phyloP scores from a whole-genome alignment of 2,888 invertebrate genomes.

The Xestia xanthographa region DNA sequence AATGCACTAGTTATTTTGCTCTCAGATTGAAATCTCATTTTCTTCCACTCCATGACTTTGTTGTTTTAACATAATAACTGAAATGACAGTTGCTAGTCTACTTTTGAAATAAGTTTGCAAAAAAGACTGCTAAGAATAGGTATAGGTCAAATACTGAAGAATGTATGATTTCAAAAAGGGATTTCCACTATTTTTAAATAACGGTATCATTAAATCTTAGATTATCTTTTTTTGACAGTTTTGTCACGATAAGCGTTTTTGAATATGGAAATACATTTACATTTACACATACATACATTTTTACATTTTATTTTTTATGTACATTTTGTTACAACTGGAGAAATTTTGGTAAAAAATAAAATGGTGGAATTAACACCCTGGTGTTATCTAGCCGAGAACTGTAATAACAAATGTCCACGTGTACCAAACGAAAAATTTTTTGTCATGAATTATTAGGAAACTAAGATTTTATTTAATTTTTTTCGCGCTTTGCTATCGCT shows the following conservation, averaged over 20 bases:
- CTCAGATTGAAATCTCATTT: constrained; percentile 59
- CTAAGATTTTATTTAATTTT: no score
- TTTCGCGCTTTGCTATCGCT: no score
- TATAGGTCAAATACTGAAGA: constrained; percentile 14
- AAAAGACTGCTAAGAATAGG: neutral
- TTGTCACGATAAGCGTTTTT: neutral
- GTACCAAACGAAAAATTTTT: no score
- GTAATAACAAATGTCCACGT: no score
- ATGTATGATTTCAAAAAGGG: neutral
- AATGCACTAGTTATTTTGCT: constrained; percentile 61
- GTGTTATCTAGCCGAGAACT: no score
- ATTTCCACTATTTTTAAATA: neutral
- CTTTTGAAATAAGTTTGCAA: constrained; percentile 29
- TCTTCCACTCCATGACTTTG: constrained; percentile 44
- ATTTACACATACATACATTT: no score
- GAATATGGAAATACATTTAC: neutral
- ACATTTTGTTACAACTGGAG: no score
- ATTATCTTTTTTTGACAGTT: no score
- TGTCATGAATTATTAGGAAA: no score
- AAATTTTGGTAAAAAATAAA: no score
- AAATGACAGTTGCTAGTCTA: constrained; percentile 31
- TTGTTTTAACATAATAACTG: constrained; percentile 53
- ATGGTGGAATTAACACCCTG: no score
- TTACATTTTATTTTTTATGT: no score
- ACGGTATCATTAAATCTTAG: neutral